Base-by-base conservation (phyloP, 2,888 invertebrate species). In the Eilema griseolum region DNA sequence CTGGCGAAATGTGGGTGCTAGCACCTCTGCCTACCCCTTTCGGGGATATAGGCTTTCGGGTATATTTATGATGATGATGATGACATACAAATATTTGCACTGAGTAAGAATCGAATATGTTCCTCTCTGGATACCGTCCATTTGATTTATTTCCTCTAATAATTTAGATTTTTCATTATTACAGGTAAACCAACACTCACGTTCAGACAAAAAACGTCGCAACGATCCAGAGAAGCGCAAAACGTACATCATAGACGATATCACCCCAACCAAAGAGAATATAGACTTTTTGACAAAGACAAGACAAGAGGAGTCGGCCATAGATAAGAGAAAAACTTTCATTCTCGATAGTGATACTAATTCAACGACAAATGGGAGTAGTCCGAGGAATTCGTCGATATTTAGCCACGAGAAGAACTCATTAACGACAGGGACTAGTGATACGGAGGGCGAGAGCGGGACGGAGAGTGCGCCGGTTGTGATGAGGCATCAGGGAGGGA, bases 311-410 rank as follows among this genome's bases (percentile, higher is more conserved):
- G 90, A 90, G 24, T 83, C 86, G 12, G 86, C 85, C 80, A 84
- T 86, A 78, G 95, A 95, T 85, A 95, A 95, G 77, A 82, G 95
- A 66, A 92, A 91, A 76, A 95, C 95, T 0, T 95, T 95, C 71
- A 91, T 95, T n/a, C 83, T 95, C 3, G 95, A 95, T 81, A 93
- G 93, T 63, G 95, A 95, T 69, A 94, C 95, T 0, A 93, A 93
- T 73, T 95, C 95, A 0, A 95, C 95, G 0, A 95, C 95, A 0
- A 95, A 95, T 70, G 95, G 95, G 0, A 94, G 94, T 70, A 94
- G 95, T 81, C 95, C 95, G 0, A 85, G 95, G 73, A 95, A 93
- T 68, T 95, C 95, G 2, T 94, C 95, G 0, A 92, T 94, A 71
- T 95, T 93, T 78, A 94, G 94, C 57, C 94, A 94, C 62, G 94